phyloP scores from a whole-genome alignment of 2,888 invertebrate genomes.

The Acanthococcus lagerstroemiae region DNA sequence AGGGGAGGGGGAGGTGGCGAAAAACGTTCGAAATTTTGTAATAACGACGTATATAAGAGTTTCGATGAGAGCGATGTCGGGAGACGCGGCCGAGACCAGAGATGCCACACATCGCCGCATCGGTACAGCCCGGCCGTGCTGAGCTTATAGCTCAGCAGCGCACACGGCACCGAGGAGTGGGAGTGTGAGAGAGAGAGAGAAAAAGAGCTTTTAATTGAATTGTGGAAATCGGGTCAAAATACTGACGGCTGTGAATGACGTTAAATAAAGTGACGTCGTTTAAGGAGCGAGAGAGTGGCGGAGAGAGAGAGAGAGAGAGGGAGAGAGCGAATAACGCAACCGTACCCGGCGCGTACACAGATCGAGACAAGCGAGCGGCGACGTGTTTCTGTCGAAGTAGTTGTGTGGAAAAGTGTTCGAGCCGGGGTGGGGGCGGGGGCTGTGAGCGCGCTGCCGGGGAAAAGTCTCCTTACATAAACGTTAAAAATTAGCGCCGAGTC shows the following conservation, averaged over 20 bases:
- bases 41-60: too few species aligned
- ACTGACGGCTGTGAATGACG: slow-evolving; percentile 26
- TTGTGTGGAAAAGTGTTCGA: not conserved
- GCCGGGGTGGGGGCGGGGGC: not conserved
- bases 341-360: slow-evolving; percentile 9
- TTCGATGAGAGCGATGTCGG: too few species aligned
- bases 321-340: too few species aligned
- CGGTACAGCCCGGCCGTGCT: too few species aligned
- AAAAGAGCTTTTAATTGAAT: slow-evolving; percentile 21
- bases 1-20: too few species aligned
- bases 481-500: not conserved
- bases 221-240: slow-evolving; percentile 25
- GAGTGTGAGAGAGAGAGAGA: not conserved
- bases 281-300: not conserved
- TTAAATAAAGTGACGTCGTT: slow-evolving; percentile 26
- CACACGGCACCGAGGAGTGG: not conserved
- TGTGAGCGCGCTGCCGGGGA: not conserved
- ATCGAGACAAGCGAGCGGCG: not conserved
- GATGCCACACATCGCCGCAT: too few species aligned
- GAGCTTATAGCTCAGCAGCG: too few species aligned
- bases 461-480: not conserved
- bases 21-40: too few species aligned
- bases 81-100: too few species aligned
- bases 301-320: too few species aligned
- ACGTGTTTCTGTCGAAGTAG: too few species aligned